phyloP scores from a whole-genome alignment of 2,797 vertebrate species.

The Peromyscus melanophrys region DNA sequence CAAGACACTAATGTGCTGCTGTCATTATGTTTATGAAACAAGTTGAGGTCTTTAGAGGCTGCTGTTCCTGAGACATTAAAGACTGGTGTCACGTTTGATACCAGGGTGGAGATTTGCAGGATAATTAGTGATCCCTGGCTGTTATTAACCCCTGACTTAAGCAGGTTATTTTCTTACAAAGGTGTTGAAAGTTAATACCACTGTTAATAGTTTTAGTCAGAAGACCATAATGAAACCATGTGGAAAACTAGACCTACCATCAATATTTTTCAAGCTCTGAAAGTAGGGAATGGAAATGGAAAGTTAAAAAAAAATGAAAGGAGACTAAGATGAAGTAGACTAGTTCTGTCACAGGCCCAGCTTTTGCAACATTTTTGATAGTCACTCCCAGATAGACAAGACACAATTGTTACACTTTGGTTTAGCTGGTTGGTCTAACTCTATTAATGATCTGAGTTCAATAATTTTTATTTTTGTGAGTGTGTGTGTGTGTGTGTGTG shows the following conservation, averaged over 20 bases:
- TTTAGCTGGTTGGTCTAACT: background rate
- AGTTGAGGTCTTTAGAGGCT: conserved; percentile 81
- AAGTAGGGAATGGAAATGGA: conserved; percentile 58
- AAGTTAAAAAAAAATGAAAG: background rate
- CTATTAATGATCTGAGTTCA: background rate
- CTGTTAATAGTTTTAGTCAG: conserved; percentile 85
- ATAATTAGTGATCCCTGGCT: conserved; percentile 87
- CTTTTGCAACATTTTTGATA: background rate
- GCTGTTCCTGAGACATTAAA: conserved; percentile 82
- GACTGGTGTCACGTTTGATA: conserved; percentile 84
- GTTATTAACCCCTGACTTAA: conserved; percentile 90
- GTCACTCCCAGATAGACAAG: background rate
- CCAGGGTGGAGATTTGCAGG: conserved; percentile 65
- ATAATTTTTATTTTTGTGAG: background rate
- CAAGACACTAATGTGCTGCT: conserved; percentile 71
- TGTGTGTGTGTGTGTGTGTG: background rate
- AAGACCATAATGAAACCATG: conserved; percentile 86
- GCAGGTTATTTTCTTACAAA: conserved; percentile 88
- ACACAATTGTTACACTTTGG: background rate
- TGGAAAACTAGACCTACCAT: conserved; percentile 84
- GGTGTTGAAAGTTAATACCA: conserved; percentile 88
- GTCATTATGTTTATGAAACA: conserved; percentile 81
- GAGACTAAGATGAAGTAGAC: background rate
- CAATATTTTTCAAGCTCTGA: conserved; percentile 88
- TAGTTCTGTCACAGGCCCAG: background rate